Base-by-base conservation (phyloP, 2,888 invertebrate genomes). In the Aspidiotus destructor region DNA sequence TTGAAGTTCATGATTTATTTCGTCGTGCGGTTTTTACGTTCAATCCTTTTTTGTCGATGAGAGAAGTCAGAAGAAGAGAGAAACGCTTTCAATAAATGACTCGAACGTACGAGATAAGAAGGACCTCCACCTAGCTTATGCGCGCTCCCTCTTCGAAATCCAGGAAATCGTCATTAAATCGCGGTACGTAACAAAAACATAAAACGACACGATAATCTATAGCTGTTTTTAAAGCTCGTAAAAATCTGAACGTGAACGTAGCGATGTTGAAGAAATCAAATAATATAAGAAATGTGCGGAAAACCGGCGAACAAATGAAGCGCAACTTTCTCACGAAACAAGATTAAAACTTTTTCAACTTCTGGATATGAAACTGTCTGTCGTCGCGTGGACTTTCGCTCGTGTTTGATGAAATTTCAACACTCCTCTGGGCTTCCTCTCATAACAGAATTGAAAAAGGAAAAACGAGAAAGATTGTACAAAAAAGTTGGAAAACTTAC, bases 401-500 rank as follows among this genome's bases (percentile, higher is more conserved):
- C 28, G 28, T 5, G 28, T 5, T 28, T 28, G 28, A 28, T 28
- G 28, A 28, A 28, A 28, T 28, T 28, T 28, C 28, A 28, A 28
- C 28, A 28, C 28, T 28, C 28, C 28, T 28, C 5, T 28, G 28
- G 28, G 28, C 28, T 28, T 28, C 28, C 28, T 28, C 5, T 28
- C 28, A 28, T 28, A 5, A n/a, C n/a, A n/a, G n/a, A n/a, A n/a
- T n/a, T n/a, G n/a, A n/a, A n/a, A 28, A 28, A 28, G 5, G 28
- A 28, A 5, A 28, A 28, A 28, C 28, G 28, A 28, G 28, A 28
- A 28, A 1, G 28, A 28, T 28, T 28, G 5, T 5, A 28, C 28
- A 5, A 28, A 28, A 28, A 28, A 28, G 28, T 28, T 28, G 28
- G 5, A 28, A 28, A 44, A 88, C 92, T 90, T 82, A 93, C 93